Percentiles rank a stretch among this genome's conserved stretches.
Conservation (phyloP, 2,113 vertebrate genomes). For the human (Homo sapiens) region DNA sequence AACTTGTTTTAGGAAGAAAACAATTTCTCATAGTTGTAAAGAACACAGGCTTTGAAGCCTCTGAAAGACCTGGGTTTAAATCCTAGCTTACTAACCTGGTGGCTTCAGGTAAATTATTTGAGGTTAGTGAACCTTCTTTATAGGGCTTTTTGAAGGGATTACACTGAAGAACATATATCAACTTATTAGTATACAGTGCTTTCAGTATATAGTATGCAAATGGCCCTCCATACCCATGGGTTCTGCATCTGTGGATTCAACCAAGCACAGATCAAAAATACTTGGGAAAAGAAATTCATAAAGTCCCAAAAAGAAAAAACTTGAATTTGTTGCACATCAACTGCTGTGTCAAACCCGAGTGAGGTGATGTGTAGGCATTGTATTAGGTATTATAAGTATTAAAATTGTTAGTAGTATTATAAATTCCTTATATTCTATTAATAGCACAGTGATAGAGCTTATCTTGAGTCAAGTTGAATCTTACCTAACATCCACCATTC, state of each 20-base stretch:
- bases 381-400: background rate
- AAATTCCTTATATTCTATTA: background rate
- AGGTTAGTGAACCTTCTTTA: background rate
- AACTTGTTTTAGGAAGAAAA: background rate
- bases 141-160: background rate
- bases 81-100: background rate
- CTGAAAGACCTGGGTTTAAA: background rate
- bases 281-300: background rate
- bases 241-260: background rate
- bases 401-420: background rate
- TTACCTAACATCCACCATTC: background rate
- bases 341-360: background rate
- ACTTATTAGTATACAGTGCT: background rate
- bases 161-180: background rate
- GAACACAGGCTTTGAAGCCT: background rate
- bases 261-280: background rate
- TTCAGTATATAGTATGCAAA: background rate
- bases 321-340: background rate
- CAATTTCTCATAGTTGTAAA: background rate
- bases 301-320: background rate
- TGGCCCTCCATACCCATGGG: background rate
- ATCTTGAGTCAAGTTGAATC: background rate
- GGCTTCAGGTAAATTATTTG: background rate
- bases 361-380: background rate
- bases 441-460: background rate